Base-by-base conservation (phyloP, 2,797 vertebrate genomes). In the Danio kyathit region DNA sequence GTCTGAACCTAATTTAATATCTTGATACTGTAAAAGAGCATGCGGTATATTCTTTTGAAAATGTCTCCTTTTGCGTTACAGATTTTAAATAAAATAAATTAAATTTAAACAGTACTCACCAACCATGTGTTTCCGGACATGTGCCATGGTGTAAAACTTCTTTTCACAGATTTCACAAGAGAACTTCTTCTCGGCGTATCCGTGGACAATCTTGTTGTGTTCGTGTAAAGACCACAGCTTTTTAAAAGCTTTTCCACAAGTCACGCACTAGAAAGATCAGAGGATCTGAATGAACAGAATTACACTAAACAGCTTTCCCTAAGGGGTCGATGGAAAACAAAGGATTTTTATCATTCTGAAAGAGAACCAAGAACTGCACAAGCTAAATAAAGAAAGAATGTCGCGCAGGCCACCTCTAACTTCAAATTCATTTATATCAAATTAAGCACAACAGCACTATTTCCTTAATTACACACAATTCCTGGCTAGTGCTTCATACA, bases 141-240 rank as follows among this genome's bases (percentile, higher is more conserved):
- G 98, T 2, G 98, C 98, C 97, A 99, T 99, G 72, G 98, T 99
- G 94, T 98, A 98, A 92, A 99, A 99, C 90, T 98, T 99, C 95
- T 99, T 99, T 89, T 99, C 98, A 0, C 98, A 99, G 89, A 99
- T 98, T 92, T 99, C 97, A 0, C 98, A 99, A 16, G 97, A 97
- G 93, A 99, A 99, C 87, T 97, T 99, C 94, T 99, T 99, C 91
- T 99, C 98, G 0, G 97, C 97, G 0, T 98, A 99, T 85, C 97
- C 97, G 0, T 99, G 98, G 81, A 99, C 97, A 0, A 98, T 97
- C 92, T 99, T 99, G 92, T 97, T 99, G 85, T 99, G 98, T 84
- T 99, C 97, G 0, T 99, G 98, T 64, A 99, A 89, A 1, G 97
- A 99, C 98, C 98, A 99, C 80, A 99, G 96, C 91, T 99, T 99